A percentile compares a stretch with the other conserved stretches of the same genome.
These are phyloP conservation scores for Meteorus colon DNA, from an alignment of 2,888 invertebrate genomes.

Conservation along the genomic window DNA sequence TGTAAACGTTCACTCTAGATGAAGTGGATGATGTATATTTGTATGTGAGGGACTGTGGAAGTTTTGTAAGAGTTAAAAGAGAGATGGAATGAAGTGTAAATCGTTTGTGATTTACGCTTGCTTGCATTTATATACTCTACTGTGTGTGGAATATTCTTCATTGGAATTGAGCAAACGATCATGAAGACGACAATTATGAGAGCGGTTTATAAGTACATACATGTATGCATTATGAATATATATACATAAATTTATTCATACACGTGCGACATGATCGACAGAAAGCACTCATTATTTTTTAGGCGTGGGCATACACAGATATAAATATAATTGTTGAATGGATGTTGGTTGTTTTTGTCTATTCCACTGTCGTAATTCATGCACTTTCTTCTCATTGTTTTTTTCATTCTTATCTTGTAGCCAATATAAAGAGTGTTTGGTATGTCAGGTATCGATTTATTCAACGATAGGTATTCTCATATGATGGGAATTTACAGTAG, in stretches of 20 bases:
- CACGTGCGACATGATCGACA: slow-evolving; percentile 11
- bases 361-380: slow-evolving; percentile 12
- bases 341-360: background rate
- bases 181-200: background rate
- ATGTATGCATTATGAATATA: background rate
- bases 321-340: background rate
- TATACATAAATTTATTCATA: background rate
- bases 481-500: background rate
- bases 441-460: background rate
- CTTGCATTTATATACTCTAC: background rate
- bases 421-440: slow-evolving; percentile 2
- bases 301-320: background rate
- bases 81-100: slow-evolving; percentile 4
- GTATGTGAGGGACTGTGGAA: slow-evolving; percentile 2
- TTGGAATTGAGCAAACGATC: background rate
- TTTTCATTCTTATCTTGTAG: background rate
- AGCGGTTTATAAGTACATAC: background rate
- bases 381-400: slow-evolving; percentile 18
- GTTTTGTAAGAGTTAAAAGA: background rate
- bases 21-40: background rate
- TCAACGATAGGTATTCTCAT: background rate
- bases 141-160: background rate
- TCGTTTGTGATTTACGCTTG: slow-evolving; percentile 10
- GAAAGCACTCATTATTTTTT: background rate
- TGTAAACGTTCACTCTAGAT: slow-evolving; percentile 1